A percentile compares a stretch with the other conserved stretches of the same genome.
Conservation (phyloP, 2,113 vertebrate species). For the Brienomyrus brachyistius region DNA sequence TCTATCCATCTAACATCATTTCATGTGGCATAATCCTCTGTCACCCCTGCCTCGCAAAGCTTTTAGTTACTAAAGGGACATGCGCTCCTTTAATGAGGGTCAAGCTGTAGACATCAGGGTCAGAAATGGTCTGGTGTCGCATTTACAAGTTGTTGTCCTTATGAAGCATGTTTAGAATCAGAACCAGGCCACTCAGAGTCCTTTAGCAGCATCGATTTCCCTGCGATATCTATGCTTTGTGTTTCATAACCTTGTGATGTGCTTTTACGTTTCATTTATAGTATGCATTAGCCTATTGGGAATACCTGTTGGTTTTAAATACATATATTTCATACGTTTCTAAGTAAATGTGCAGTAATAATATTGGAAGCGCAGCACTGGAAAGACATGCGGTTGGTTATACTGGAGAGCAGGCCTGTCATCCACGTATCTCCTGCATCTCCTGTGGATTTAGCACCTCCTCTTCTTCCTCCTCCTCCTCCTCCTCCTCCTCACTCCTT, state of each 20-base stretch:
- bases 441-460: not conserved
- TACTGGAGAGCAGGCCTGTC: constrained; percentile 24
- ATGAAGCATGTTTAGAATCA: not conserved
- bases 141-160: not conserved
- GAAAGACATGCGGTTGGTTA: constrained; percentile 61
- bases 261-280: constrained; percentile 18
- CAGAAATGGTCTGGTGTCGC: not conserved
- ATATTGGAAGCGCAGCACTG: constrained; percentile 62
- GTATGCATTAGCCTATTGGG: not conserved
- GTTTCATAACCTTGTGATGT: not conserved
- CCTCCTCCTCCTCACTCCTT: constrained; percentile 1
- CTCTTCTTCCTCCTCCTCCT: not conserved
- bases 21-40: constrained; percentile 1
- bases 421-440: not conserved
- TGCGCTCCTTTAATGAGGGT: constrained; percentile 35
- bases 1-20: not conserved
- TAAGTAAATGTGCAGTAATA: constrained; percentile 56
- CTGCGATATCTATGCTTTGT: not conserved
- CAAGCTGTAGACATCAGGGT: not conserved
- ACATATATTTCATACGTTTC: not conserved
- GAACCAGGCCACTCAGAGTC: not conserved
- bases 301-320: not conserved
- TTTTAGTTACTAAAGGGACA: constrained; percentile 67
- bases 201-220: not conserved
- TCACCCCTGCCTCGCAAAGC: constrained; percentile 29